Evolutionary conservation across 2,797 vertebrate genomes (phyloP).

Genomic region (Iguana delicatissima): DNA sequence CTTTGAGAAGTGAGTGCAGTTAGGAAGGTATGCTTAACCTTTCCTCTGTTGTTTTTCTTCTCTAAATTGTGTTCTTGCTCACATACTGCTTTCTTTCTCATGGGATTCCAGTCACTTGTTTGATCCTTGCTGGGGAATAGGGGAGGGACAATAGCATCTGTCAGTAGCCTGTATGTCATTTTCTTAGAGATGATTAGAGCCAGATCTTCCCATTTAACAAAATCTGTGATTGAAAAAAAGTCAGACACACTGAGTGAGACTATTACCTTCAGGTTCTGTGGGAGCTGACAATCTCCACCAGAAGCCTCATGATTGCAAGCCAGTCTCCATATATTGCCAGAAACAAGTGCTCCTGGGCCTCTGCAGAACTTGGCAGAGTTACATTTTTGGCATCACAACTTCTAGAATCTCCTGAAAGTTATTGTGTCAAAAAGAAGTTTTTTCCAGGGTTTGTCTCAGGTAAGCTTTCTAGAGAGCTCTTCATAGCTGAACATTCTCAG

Average conservation of each 20-base stretch:
- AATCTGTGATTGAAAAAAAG: not conserved
- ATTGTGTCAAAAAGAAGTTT: no score
- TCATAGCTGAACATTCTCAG: not conserved
- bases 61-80: not conserved
- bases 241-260: not conserved
- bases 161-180: not conserved
- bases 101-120: not conserved
- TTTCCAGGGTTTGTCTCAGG: no score
- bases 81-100: not conserved
- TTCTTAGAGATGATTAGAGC: not conserved
- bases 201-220: constrained; percentile 2
- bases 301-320: not conserved
- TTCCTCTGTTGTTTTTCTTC: not conserved
- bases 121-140: not conserved
- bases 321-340: not conserved
- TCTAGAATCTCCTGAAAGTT: no score
- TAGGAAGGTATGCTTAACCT: not conserved
- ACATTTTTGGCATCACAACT: no score
- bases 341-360: not conserved
- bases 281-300: not conserved
- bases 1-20: not conserved
- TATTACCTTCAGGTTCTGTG: not conserved
- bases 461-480: not conserved
- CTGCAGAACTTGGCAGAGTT: no score
- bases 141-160: not conserved